Conservation (phyloP, 1,140 invertebrate genomes). For the Drosophila triauraria region DNA sequence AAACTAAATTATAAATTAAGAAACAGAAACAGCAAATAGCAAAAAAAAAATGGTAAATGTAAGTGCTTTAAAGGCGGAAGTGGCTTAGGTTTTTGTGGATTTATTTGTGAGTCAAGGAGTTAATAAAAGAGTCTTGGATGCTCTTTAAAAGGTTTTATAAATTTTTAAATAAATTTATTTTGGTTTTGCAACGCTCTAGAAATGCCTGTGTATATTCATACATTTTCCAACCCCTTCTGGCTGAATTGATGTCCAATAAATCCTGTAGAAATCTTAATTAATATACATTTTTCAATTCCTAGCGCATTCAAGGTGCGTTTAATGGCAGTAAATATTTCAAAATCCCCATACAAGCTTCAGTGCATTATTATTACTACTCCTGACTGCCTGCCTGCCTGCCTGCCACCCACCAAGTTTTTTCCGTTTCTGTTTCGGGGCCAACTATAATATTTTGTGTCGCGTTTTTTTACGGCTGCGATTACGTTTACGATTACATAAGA, state of each 20-base stretch:
- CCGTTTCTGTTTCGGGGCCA: constrained; percentile 28
- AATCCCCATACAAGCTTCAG: constrained; percentile 16
- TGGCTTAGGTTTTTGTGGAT: constrained; percentile 37
- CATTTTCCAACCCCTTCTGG: background rate
- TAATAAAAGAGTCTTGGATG: background rate
- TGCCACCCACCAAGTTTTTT: constrained; percentile 3
- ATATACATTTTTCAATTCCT: background rate
- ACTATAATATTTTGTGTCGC: constrained; percentile 71
- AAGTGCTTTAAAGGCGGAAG: constrained; percentile 38
- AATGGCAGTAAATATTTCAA: background rate
- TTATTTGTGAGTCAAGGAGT: constrained; percentile 17
- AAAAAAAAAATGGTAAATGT: constrained; percentile 27
- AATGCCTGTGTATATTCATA: background rate
- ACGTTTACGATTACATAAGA: constrained; percentile 83
- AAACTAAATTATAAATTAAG: constrained; percentile 77
- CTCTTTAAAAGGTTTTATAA: background rate
- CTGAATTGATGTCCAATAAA: too few species aligned
- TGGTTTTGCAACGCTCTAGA: background rate
- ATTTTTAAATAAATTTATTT: too few species aligned
- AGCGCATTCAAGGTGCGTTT: constrained; percentile 9
- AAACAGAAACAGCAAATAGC: constrained; percentile 24
- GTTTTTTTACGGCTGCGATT: constrained; percentile 73
- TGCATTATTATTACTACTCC: constrained; percentile 31
- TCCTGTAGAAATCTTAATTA: too few species aligned
- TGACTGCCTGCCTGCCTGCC: background rate